These are phyloP conservation scores for Protobothrops mucrosquamatus DNA, from an alignment of 2,113 vertebrate genomes.

Conservation along the genomic window DNA sequence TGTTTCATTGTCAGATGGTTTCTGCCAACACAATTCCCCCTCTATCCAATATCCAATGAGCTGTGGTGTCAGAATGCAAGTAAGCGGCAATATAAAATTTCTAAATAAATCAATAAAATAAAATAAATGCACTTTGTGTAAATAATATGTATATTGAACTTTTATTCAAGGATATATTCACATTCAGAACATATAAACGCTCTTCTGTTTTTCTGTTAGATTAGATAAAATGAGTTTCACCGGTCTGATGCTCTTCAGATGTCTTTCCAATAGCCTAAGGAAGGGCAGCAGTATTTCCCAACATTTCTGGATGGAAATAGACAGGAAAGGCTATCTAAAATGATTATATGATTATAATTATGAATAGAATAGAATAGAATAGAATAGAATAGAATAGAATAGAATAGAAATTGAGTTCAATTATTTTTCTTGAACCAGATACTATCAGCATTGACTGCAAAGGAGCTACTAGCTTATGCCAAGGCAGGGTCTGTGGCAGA, in stretches of 20 bases:
- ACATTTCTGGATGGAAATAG: neutral
- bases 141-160: too few species aligned
- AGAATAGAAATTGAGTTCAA: neutral
- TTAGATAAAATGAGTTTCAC: neutral
- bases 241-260: neutral
- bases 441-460: conserved; percentile 56
- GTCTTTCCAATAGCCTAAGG: neutral
- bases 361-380: too few species aligned
- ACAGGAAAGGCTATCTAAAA: neutral
- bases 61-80: neutral
- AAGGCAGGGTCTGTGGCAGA: conserved; percentile 69
- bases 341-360: neutral
- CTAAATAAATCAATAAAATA: too few species aligned
- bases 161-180: neutral
- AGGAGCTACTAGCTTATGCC: conserved; percentile 64
- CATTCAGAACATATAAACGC: neutral
- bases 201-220: neutral
- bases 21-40: neutral
- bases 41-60: neutral
- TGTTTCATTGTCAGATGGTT: neutral
- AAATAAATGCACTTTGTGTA: too few species aligned
- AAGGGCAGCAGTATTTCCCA: neutral
- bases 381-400: too few species aligned
- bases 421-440: conserved; percentile 38
- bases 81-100: too few species aligned